Evolutionary conservation across 2,888 invertebrate genomes (phyloP).

Genomic region (Parascotia fuliginaria): DNA sequence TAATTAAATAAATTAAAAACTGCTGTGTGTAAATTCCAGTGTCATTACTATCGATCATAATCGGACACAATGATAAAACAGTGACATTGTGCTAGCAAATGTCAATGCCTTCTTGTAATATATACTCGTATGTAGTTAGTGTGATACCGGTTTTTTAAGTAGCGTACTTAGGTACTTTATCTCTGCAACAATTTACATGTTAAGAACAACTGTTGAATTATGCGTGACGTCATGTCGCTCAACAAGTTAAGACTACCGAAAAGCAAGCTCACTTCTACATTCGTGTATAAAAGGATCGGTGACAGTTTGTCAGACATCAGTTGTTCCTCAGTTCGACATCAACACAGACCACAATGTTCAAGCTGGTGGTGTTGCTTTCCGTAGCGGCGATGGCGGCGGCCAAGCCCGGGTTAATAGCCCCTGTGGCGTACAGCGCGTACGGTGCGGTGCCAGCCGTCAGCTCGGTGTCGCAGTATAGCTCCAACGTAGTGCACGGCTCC

Average conservation of each 20-base stretch:
- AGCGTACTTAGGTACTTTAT: neutral
- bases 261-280: slow-evolving; percentile 15
- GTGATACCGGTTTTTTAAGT: neutral
- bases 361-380: slow-evolving; percentile 87
- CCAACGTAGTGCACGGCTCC: slow-evolving; percentile 52
- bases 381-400: slow-evolving; percentile 86
- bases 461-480: slow-evolving; percentile 3
- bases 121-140: neutral
- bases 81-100: neutral
- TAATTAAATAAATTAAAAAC: no score
- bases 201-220: no score
- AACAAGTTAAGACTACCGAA: neutral
- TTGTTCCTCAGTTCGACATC: slow-evolving; percentile 67
- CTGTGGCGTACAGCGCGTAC: slow-evolving; percentile 65
- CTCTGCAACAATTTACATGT: no score
- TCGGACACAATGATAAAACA: no score
- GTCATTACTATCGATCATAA: no score
- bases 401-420: slow-evolving; percentile 67
- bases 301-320: slow-evolving; percentile 63
- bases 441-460: slow-evolving; percentile 44
- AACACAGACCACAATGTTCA: slow-evolving; percentile 81
- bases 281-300: slow-evolving; percentile 70
- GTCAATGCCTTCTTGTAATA: neutral
- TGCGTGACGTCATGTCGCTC: no score
- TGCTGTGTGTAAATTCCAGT: no score